Base-by-base conservation (phyloP, 2,113 vertebrate genomes). In the Dermatemys mawii region DNA sequence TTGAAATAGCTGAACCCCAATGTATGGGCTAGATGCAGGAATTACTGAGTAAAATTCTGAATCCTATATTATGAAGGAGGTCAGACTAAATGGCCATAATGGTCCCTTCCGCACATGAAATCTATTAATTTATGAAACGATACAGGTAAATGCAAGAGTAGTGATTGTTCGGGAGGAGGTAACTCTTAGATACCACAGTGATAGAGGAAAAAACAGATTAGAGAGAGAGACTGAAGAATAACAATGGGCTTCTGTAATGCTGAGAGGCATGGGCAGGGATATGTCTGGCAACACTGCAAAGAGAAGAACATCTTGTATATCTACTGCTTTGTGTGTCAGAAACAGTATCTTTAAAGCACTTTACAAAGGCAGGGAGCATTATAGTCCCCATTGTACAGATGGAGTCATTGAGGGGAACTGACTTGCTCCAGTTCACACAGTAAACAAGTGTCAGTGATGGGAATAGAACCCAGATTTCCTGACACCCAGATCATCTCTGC, bases 11-110 rank as follows among this genome's bases (percentile, higher is more conserved):
- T 97, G 55, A n/a, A 41, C 46, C 22, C 29, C 85, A 84, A 94
- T 87, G 86, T 46, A 86, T 92, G 60, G 60, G 16, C 60, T 67
- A 4, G 16, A 27, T 88, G 35, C 85, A 87, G 91, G 86, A 83
- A 80, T 35, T 70, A 63, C 82, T 93, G 1, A 0, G 88, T 78
- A 84, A 89, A 82, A 96, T 84, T 87, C 92, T 84, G 88, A 90
- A 70, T 53, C 84, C 88, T 90, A 6, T 78, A 80, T 86, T 89
- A 75, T 84, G 86, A n/a, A 53, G 88, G 86, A 94, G 92, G 95
- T 95, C 90, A 95, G 78, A 89, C 57, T 84, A 87, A 84, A 96
- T 96, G 92, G 93, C 93, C 96, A 96, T 93, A 96, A 97, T 90
- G 88, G 92, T 51, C 44, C 90, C 76, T 97, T 89, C 86, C 87